Conservation (phyloP, 1,140 invertebrate species). For the Atta texana region DNA sequence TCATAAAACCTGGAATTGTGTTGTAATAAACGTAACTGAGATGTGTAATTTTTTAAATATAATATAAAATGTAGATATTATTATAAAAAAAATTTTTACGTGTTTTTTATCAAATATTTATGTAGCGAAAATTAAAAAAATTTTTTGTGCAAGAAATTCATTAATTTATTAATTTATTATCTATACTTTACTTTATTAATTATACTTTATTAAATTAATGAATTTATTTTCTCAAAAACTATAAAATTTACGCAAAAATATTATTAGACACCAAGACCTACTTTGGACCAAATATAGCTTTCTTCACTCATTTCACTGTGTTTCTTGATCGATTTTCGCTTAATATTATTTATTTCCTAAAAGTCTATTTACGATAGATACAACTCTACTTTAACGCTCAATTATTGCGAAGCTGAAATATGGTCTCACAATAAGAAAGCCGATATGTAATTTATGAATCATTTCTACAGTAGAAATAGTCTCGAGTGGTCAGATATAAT, state of each 20-base stretch:
- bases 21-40: background rate
- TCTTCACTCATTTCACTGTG: too few relatives aligned
- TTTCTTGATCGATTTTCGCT: too few relatives aligned
- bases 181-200: background rate
- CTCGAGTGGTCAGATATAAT: background rate
- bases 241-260: too few relatives aligned
- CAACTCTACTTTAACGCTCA: conserved; percentile 2
- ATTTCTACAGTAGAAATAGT: conserved; percentile 10
- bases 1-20: background rate
- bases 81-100: background rate
- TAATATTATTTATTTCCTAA: background rate
- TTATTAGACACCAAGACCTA: too few relatives aligned
- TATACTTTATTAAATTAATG: background rate
- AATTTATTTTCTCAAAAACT: background rate
- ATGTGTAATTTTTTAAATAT: background rate
- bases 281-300: too few relatives aligned
- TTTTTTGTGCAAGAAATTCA: background rate
- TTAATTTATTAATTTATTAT: too few relatives aligned
- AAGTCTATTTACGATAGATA: background rate
- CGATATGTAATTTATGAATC: conserved; percentile 19
- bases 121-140: background rate
- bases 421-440: background rate
- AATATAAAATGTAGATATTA: background rate
- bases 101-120: background rate
- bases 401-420: background rate